Base-by-base conservation (phyloP, 2,113 vertebrate genomes). In the Ochotona curzoniae region DNA sequence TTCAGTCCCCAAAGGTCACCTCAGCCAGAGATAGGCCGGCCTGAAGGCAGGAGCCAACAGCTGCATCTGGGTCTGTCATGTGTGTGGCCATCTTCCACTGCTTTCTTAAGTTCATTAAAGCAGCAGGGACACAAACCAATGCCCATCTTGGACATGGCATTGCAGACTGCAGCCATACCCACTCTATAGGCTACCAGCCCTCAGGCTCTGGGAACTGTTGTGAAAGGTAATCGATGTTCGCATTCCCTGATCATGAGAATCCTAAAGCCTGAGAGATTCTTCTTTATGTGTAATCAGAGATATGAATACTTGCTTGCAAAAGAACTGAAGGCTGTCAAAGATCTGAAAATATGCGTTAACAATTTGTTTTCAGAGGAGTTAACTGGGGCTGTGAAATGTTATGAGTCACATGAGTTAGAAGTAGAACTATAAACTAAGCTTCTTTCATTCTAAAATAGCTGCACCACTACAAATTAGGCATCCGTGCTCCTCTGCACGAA, bases 211-310 rank as follows among this genome's bases (percentile, higher is more conserved):
- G 44, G 44, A 20, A 80, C n/a, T 83, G 17, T 54, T 60, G 30
- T 83, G 35, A 92, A 90, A 64, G 13, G 47, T 70, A 75, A 84
- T 26, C 32, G 1, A 86, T 20, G 32, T 44, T 14, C 25, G 30
- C 64, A 66, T 26, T 94, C 66, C 49, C 30, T 84, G 38, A 63
- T 4, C 38, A n/a, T 2, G 23, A 60, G 20, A 67, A 32, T 76
- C 32, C 26, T 80, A 76, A 60, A 30, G 10, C 10, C 60, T 2
- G 85, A 84, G 3, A 44, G 8, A 63, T 20, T 94, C 20, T 69
- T 96, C 84, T 87, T 82, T 30, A 66, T 10, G 60, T 83, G 30
- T 23, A 84, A 3, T 92, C 61, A 66, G 86, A 87, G 83, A 93
- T 71, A 93, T n/a, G 38, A 49, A 80, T 67, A 81, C n/a, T 82